Conservation (phyloP, 2,797 vertebrate species). For the Lutra lutra region DNA sequence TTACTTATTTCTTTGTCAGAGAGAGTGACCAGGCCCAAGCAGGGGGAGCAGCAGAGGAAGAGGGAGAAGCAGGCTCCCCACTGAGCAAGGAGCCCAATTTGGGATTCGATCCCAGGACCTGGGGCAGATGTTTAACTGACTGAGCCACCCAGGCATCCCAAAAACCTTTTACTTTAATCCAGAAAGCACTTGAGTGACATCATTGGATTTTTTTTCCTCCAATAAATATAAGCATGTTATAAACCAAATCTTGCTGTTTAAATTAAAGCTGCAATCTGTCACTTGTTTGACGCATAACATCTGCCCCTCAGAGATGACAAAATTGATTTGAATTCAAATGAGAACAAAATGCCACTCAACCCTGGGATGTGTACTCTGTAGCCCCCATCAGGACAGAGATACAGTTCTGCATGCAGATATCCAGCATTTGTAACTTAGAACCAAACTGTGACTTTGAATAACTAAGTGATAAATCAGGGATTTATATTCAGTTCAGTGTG, state of each 20-base stretch:
- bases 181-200: slow-evolving; percentile 56
- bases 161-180: background rate
- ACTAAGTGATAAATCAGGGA: slow-evolving; percentile 7
- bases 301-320: slow-evolving; percentile 65
- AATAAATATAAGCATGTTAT: slow-evolving; percentile 57
- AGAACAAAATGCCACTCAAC: slow-evolving; percentile 54
- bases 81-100: background rate
- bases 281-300: slow-evolving; percentile 73
- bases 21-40: background rate
- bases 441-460: slow-evolving; percentile 57
- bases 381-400: slow-evolving; percentile 10
- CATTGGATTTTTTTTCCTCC: slow-evolving; percentile 34
- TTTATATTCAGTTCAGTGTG: background rate
- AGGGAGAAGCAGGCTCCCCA: background rate
- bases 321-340: slow-evolving; percentile 71
- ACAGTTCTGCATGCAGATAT: background rate
- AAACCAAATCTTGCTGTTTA: slow-evolving; percentile 69
- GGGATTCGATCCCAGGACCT: background rate
- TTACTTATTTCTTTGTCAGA: background rate
- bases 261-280: slow-evolving; percentile 73
- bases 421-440: slow-evolving; percentile 39
- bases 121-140: background rate
- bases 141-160: background rate
- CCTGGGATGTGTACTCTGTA: background rate
- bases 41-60: background rate